Base-by-base conservation (phyloP, 2,888 invertebrate genomes). In the Aspidiotus rigidus region DNA sequence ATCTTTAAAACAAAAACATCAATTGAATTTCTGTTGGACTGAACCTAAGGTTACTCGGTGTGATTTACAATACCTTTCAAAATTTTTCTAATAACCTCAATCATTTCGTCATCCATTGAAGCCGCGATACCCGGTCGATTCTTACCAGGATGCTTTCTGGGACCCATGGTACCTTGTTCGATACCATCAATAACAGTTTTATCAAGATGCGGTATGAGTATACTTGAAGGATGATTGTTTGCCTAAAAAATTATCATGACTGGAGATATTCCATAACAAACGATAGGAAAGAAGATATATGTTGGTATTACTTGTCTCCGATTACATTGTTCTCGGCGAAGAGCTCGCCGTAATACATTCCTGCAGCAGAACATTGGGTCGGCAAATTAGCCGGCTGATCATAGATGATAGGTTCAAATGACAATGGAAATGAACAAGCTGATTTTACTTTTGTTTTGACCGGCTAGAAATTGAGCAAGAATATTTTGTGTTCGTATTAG, bases 61-160 rank as follows among this genome's bases (percentile, higher is more conserved):
- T 15, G 56, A 41, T 40, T 17, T 41, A 62, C 15, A 41, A 72
- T 77, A 83, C 83, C 82, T 76, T 77, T 77, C 15, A 82, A 75
- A 72, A 84, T 78, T 57, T 79, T 78, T 73, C 79, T 75, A 13
- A 88, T 82, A 3, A 86, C 82, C 28, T 81, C 79, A 39, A 80
- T 76, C 70, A 90, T 81, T 70, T 83, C 80, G 1, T 81, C 77
- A 0, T 91, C 90, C 13, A 90, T 28, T 28, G 28, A 75, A 5
- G 77, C 72, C 0, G 84, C 79, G 2, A 80, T 75, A 74, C 79
- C 83, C 0, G 81, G 77, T 72, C 81, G 81, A 1, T 83, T 78
- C 61, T 84, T 81, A 40, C 92, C 92, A 0, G 89, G 88, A 79
- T 92, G 91, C 70, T 84, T 82, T 64, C 84, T 82, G 0, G 87